Evolutionary conservation across 2,797 vertebrate species (phyloP).

Genomic region (Sebastes iracundus): DNA sequence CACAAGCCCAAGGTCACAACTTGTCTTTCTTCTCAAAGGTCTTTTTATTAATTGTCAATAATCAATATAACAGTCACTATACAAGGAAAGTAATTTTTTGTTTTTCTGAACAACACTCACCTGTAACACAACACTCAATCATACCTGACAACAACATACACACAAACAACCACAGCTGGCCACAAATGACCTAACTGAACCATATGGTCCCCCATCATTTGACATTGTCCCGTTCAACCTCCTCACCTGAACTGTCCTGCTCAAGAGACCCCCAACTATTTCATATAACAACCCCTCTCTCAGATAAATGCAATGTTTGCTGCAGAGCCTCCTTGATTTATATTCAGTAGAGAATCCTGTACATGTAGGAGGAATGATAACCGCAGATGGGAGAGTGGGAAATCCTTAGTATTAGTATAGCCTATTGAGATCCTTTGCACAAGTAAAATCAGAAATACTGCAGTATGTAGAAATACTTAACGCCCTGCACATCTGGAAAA

Average conservation of each 20-base stretch:
- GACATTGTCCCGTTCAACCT: not conserved
- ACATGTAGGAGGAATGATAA: not conserved
- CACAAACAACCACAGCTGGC: too few species aligned
- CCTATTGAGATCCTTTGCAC: not conserved
- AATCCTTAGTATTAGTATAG: not conserved
- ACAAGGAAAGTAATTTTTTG: too few species aligned
- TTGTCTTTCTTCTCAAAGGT: too few species aligned
- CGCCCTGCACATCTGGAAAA: not conserved
- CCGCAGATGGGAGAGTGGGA: not conserved
- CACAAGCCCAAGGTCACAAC: too few species aligned
- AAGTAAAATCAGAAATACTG: not conserved
- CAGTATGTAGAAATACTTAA: not conserved
- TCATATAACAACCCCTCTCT: not conserved
- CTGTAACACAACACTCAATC: too few species aligned
- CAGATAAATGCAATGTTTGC: not conserved
- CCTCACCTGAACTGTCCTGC: not conserved
- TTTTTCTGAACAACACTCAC: too few species aligned
- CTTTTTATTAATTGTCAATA: too few species aligned
- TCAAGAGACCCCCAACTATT: not conserved
- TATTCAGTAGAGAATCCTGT: slow-evolving; percentile 4
- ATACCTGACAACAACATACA: too few species aligned
- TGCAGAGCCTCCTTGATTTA: slow-evolving; percentile 14
- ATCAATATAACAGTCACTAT: too few species aligned
- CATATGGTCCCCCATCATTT: not conserved
- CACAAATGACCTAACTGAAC: too few species aligned